Evolutionary conservation across 2,113 vertebrate species (phyloP), one percentile per base, ranked within the genome.

Genomic region (Misgurnus mizolepis): DNA sequence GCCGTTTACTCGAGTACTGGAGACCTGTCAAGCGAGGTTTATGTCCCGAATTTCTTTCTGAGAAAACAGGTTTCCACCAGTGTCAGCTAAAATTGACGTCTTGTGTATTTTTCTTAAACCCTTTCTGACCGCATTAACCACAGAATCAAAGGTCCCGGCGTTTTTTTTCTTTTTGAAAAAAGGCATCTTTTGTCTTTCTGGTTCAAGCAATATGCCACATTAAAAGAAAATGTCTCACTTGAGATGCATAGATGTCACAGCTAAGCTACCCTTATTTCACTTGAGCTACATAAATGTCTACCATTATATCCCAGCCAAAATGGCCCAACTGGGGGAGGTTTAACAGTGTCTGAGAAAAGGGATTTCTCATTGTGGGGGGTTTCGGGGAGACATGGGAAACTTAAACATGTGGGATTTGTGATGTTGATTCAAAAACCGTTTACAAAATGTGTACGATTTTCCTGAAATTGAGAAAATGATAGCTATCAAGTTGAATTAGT

Each of bases 31-130:
- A 62, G 73, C 22, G 60, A 75, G 5, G 60, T 64, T 75, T 75
- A 64, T 75, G 58, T 74, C 41, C 56, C 45, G 56, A 74, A 74
- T 74, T 5, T 22, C 41, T 47, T 34, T 43, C 58, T 47, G 60
- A 75, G 58, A 75, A 75, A 75, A 64, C 41, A 49, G 60, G 8
- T 75, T 60, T 75, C 17, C 41, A 62, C 60, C 12, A 75, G 58
- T 64, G 73, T 75, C 58, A 75, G 58, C 73, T 75, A 34, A 75
- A 75, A 64, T 75, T 7, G 73, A 75, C 41, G 1, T 75, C 73
- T 34, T 64, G 58, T 64, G 43, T 50, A 64, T 75, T 64, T 75
- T 75, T 34, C 58, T 64, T 17, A 75, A 75, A 62, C 18, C 73
- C 49, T 64, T 75, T n/a, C 43, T 75, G 49, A 71, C 27, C 4